These are phyloP conservation scores for Merops nubicus DNA, from an alignment of 2,113 vertebrate species.

Conservation along the genomic window DNA sequence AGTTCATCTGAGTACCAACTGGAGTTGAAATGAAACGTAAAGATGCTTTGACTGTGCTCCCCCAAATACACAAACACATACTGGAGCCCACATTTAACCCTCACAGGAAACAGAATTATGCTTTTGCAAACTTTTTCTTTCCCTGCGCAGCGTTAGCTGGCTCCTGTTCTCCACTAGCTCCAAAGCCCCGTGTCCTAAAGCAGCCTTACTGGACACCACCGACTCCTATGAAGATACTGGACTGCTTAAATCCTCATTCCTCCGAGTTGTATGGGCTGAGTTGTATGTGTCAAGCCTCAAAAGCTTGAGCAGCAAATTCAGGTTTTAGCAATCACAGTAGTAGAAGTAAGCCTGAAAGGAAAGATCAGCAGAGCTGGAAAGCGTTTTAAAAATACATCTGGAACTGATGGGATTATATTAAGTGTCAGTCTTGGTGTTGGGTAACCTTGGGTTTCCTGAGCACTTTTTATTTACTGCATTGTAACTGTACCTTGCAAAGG, in stretches of 20 bases:
- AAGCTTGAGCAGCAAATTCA: not conserved
- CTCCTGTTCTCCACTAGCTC: not conserved
- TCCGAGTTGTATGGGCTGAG: not conserved
- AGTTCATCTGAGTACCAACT: not conserved
- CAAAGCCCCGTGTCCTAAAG: not conserved
- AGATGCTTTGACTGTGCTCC: not conserved
- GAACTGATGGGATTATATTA: not conserved
- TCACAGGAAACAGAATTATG: not conserved
- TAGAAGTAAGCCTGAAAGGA: not conserved
- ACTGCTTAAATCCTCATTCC: not conserved
- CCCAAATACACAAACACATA: not conserved
- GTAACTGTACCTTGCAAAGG: not conserved
- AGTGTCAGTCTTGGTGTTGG: fast-evolving
- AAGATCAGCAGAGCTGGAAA: not conserved
- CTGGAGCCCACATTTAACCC: not conserved
- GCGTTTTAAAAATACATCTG: not conserved
- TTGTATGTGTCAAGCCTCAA: no score
- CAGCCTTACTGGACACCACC: not conserved
- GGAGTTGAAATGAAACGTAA: not conserved
- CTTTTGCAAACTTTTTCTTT: not conserved
- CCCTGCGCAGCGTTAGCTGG: not conserved
- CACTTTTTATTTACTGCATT: not conserved
- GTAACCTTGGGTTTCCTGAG: not conserved
- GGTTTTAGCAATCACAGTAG: not conserved
- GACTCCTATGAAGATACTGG: not conserved